phyloP scores from a whole-genome alignment of 2,113 vertebrate genomes.

The Aegypius monachus region DNA sequence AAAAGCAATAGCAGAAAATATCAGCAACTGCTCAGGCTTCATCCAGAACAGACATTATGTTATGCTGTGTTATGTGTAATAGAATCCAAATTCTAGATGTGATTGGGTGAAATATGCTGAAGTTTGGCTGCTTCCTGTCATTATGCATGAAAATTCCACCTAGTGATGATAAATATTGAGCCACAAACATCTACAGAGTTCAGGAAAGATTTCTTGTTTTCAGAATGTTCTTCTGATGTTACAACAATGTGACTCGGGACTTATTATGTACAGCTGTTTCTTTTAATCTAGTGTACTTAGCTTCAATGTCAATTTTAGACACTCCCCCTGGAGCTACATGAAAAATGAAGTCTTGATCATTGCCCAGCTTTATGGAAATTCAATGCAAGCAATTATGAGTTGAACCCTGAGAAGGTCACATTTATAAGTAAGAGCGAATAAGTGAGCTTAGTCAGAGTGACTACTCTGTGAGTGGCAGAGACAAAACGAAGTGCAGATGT shows the following conservation, averaged over 20 bases:
- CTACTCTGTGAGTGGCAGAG: background rate
- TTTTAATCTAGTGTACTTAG: slow-evolving; percentile 20
- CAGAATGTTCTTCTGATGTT: background rate
- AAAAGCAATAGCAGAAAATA: background rate
- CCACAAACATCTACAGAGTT: background rate
- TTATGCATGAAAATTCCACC: background rate
- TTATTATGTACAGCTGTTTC: background rate
- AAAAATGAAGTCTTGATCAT: background rate
- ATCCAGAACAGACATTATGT: background rate
- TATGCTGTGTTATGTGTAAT: background rate
- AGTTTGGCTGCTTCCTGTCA: background rate
- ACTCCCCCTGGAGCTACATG: background rate
- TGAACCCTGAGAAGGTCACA: background rate
- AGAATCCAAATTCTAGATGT: background rate
- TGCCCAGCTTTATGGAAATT: background rate
- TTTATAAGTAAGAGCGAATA: background rate
- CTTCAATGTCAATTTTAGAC: slow-evolving; percentile 2
- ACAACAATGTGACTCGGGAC: background rate
- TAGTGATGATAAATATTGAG: background rate
- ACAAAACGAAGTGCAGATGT: fast-evolving
- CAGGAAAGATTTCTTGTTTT: background rate
- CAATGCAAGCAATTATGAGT: background rate
- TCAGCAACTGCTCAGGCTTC: background rate
- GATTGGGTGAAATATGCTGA: background rate
- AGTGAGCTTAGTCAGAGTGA: background rate